Conservation (phyloP, 2,888 invertebrate genomes). For the Merodon equestris region DNA sequence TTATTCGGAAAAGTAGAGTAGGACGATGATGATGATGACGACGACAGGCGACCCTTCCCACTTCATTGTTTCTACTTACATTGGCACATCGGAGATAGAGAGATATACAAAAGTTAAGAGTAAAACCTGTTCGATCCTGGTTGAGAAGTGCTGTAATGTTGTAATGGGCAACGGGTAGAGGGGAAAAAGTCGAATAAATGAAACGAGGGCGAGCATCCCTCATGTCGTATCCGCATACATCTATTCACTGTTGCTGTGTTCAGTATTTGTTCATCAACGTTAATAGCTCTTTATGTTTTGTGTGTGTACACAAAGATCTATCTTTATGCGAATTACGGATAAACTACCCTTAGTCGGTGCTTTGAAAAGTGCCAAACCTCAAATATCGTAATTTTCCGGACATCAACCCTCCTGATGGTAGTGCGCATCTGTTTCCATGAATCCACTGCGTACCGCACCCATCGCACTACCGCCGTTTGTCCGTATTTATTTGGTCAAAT, state of each 20-base stretch:
- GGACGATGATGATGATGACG: slow-evolving; percentile 30
- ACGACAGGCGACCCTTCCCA: slow-evolving; percentile 42
- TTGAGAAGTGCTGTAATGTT: slow-evolving; percentile 21
- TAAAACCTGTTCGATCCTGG: slow-evolving; percentile 68
- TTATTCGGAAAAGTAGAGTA: slow-evolving; percentile 44
- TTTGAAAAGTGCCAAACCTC: slow-evolving; percentile 71
- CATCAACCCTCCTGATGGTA: slow-evolving; percentile 27
- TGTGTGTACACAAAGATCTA: slow-evolving; percentile 39
- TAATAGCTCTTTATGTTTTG: slow-evolving; percentile 56
- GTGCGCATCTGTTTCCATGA: slow-evolving; percentile 61
- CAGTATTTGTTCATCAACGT: slow-evolving; percentile 56
- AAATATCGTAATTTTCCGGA: slow-evolving; percentile 71
- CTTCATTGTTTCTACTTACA: slow-evolving; percentile 2
- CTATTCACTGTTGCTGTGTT: neutral
- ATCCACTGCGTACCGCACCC: slow-evolving; percentile 35
- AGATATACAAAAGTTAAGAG: slow-evolving; percentile 63
- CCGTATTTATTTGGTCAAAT: too few relatives aligned
- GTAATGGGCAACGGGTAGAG: neutral
- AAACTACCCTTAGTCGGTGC: slow-evolving; percentile 55
- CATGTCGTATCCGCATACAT: slow-evolving; percentile 12
- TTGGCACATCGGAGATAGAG: slow-evolving; percentile 35
- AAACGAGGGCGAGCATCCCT: slow-evolving; percentile 13
- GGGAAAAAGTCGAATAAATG: slow-evolving; percentile 1
- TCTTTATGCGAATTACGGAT: slow-evolving; percentile 47
- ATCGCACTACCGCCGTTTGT: slow-evolving; percentile 29